Base-by-base conservation (phyloP, 2,113 vertebrate species). In the Sula dactylatra region DNA sequence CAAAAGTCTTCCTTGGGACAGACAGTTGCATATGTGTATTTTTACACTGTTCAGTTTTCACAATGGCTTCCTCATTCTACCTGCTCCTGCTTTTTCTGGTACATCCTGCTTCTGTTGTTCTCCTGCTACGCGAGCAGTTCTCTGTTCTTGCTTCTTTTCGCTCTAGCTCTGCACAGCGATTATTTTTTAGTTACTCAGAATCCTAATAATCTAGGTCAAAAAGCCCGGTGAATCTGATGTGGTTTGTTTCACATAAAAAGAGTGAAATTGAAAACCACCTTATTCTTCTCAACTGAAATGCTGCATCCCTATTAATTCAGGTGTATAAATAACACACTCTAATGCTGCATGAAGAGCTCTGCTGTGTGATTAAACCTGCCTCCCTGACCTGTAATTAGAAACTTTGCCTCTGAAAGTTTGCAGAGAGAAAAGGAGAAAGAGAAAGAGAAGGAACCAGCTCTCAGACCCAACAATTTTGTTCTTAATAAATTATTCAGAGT, bases 301-400 rank as follows among this genome's bases (percentile, higher is more conserved):
- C 94, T 90, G 96, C 94, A 93, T 97, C 97, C 94, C 95, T 95
- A 92, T 97, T 97, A 97, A 98, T 97, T 97, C 98, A 97, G 98
- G 97, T 98, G 96, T 95, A 96, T 97, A 97, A 98, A 97, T 96
- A 97, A 97, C 96, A 91, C 87, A 87, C 93, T 88, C 90, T 92
- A 88, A 96, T 81, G 79, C 94, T 88, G 96, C 88, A 96, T 96
- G 94, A 97, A 97, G 97, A 88, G 95, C 89, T 96, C 94, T 94
- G 95, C 96, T 97, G 96, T 97, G 93, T 93, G 95, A 94, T 93
- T 95, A 96, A 95, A 97, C 91, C 62, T 70, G 95, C 95, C 66
- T 97, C 45, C 80, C 97, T 98, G 98, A 98, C 97, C 98, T 98
- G 98, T 98, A 98, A 98, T 98, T 98, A 98, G 98, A 98, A 98